Base-by-base conservation (phyloP, 2,888 invertebrate genomes). In the Isoperla grammatica region DNA sequence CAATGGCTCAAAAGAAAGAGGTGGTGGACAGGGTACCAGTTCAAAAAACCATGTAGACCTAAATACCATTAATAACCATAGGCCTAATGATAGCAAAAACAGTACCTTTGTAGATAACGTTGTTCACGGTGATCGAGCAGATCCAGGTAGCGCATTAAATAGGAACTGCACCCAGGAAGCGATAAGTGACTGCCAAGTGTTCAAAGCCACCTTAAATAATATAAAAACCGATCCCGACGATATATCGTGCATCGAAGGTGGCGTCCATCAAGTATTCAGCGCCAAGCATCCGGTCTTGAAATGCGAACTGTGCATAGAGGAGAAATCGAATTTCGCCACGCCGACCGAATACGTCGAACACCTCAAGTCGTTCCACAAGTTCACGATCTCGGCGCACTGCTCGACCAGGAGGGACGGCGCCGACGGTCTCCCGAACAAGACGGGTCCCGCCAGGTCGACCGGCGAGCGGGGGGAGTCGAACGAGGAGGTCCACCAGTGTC, bases 401-500 rank as follows among this genome's bases (percentile, higher is more conserved):
- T 45, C 45, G 17, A 11, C 17, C 17, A 19, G 11, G 15, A 19
- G 11, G 15, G 19, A 11, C 5, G 15, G 11, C 11, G 11, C 5
- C 19, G 42, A n/a, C 42, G 13, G 5, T 8, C 42, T 42, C n/a
- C n/a, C 9, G 5, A 6, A 42, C 42, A 6, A 11, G 4, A 20
- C 43, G 13, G 17, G 13, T 9, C 43, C 43, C 8, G n/a, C n/a
- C n/a, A n/a, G n/a, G n/a, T n/a, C n/a, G n/a, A n/a, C n/a, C n/a
- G 29, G 29, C 29, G 29, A 29, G 29, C 2, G 46, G 20, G 46
- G 22, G 4, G 13, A 4, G 22, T 3, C 20, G 6, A 20, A 20
- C 2, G 37, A 19, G 11, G 19, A 53, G 39, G 17, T 15, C 11
- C 61, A 55, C 57, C 55, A 57, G 29, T 66, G 66, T 56, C 63